Base-by-base conservation (phyloP, 2,888 invertebrate species). In the Sphinx pinastri region DNA sequence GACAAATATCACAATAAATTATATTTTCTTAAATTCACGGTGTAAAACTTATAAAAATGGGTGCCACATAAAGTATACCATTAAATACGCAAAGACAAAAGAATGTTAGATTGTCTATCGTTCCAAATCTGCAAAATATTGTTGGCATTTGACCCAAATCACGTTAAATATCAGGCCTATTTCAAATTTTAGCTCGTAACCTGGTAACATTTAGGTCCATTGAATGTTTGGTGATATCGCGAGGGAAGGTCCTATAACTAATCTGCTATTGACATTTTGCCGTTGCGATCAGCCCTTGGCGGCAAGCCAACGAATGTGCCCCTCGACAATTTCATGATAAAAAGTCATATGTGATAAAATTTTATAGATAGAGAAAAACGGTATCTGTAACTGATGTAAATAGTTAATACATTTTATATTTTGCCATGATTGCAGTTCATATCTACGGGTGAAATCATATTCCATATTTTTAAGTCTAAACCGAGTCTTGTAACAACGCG, bases 251-350 rank as follows among this genome's bases (percentile, higher is more conserved):
- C 45, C 38, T 49, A 63, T 49, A 49, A 49, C 81, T 80, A 85
- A 84, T 83, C 81, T 81, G 77, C 81, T 84, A 88, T 88, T 88
- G 91, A 88, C 90, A 88, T 89, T 89, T 84, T 76, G 77, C 80
- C 76, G 76, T 83, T 82, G 81, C 85, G 82, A 88, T 88, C 81
- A 81, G 85, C 89, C 84, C 85, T 87, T 90, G 91, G 89, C 84
- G 67, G 13, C 19, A 58, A 74, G 87, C 90, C 91, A 91, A 86
- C 60, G 51, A 70, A 59, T 57, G 31, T 59, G 31, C 59, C 52
- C 31, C 19, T 16, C 49, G 31, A 68, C 49, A 47, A 31, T 67
- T 67, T 58, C 57, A 16, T 54, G 19, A 68, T 68, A 68, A 68
- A 68, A 67, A 54, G 38, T 67, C 67, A 67, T 55, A 67, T 67